Conservation (phyloP, 2,797 vertebrate species). For the Sebastes vulpes region DNA sequence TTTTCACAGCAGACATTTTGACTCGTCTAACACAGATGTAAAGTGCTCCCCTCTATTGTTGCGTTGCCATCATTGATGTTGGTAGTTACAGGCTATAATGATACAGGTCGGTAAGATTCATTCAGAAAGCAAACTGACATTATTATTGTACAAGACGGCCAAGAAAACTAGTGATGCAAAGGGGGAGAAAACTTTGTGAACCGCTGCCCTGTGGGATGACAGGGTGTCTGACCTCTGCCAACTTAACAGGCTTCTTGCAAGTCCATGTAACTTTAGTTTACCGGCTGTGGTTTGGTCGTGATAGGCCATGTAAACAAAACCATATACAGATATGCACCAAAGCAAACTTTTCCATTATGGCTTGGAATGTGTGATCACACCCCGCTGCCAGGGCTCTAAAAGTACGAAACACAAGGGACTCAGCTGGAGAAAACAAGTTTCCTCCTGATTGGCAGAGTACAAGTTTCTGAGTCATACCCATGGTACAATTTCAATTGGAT, state of each 20-base stretch:
- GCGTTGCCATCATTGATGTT: neutral
- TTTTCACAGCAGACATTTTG: neutral
- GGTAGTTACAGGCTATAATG: neutral
- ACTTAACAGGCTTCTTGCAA: neutral
- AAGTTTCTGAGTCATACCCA: slow-evolving; percentile 5
- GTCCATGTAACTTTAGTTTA: neutral
- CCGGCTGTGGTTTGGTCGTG: neutral
- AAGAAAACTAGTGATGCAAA: neutral
- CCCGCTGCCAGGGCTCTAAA: neutral
- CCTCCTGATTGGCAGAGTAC: neutral
- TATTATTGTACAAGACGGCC: neutral
- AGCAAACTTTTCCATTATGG: slow-evolving; percentile 6
- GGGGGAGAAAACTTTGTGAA: neutral
- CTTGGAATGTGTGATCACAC: slow-evolving; percentile 15
- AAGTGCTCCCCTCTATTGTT: neutral
- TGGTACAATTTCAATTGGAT: slow-evolving; percentile 3
- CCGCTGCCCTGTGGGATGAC: neutral
- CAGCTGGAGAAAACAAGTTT: neutral
- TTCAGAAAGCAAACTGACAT: neutral
- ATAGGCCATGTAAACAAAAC: neutral
- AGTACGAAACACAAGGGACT: slow-evolving; percentile 5
- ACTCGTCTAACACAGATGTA: neutral
- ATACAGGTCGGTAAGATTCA: neutral
- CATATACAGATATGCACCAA: neutral
- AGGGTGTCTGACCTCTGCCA: neutral